Evolutionary conservation across 2,797 vertebrate genomes (phyloP).

Genomic region (Sebastes variabilis): DNA sequence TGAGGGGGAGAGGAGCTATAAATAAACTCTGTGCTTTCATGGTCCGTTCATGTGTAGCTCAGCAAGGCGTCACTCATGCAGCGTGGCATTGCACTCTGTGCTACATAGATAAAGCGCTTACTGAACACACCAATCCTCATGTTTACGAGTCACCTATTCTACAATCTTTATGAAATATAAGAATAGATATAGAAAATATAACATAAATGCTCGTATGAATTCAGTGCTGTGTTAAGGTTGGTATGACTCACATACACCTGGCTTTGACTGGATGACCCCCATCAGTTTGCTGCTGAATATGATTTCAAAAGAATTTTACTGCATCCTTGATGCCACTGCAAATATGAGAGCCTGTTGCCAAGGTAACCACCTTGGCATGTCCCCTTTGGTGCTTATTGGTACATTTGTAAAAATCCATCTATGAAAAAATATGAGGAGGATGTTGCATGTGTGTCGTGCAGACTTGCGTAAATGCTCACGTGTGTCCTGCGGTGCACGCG

Average conservation of each 20-base stretch:
- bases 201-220: background rate
- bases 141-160: background rate
- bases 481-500: background rate
- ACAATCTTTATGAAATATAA: background rate
- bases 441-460: background rate
- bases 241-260: conserved; percentile 33
- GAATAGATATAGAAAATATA: background rate
- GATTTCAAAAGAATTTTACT: conserved; percentile 42
- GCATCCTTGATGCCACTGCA: conserved; percentile 41
- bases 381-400: conserved; percentile 12
- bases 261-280: conserved; percentile 18
- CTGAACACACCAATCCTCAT: background rate
- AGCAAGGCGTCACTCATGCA: conserved; percentile 56
- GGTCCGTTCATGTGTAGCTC: conserved; percentile 75
- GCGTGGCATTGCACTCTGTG: conserved; percentile 26
- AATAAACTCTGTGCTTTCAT: conserved; percentile 71
- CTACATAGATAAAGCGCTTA: background rate
- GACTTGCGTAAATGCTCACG: background rate
- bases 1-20: conserved; percentile 72
- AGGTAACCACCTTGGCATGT: conserved; percentile 72
- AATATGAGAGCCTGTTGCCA: conserved; percentile 64
- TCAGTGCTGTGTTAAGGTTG: background rate
- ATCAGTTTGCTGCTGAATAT: conserved; percentile 18
- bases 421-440: conserved; percentile 15
- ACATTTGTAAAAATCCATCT: conserved; percentile 32